Percentiles rank a stretch among this genome's conserved stretches.
These are phyloP conservation scores for Gobionotothen gibberifrons DNA, from an alignment of 2,797 vertebrate species.

Conservation along the genomic window DNA sequence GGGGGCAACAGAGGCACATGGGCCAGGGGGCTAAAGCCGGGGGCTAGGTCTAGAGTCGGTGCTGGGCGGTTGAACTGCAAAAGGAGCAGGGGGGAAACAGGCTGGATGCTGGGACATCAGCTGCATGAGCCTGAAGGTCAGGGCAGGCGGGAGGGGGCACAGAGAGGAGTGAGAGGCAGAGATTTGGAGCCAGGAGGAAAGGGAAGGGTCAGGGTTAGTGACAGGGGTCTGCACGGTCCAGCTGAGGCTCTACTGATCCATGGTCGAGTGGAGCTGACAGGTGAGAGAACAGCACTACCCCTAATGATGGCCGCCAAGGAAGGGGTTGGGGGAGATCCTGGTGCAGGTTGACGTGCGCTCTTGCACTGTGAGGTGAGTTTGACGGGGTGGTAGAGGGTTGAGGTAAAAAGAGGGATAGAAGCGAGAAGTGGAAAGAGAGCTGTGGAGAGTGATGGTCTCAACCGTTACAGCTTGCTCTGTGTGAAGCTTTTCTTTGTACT, in stretches of 20 bases:
- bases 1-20: constrained; percentile 75
- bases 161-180: constrained; percentile 46
- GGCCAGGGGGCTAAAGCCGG: constrained; percentile 68
- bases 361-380: constrained; percentile 43
- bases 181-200: constrained; percentile 56
- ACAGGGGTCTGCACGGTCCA: constrained; percentile 74
- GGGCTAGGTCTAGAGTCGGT: constrained; percentile 72
- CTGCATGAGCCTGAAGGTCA: constrained; percentile 64
- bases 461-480: constrained; percentile 51
- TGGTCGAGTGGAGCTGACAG: constrained; percentile 82
- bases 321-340: constrained; percentile 48
- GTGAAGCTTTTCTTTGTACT: constrained; percentile 59
- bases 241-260: constrained; percentile 81
- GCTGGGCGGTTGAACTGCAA: constrained; percentile 55
- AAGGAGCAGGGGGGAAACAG: constrained; percentile 33
- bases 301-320: constrained; percentile 79
- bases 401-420: constrained; percentile 29
- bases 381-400: constrained; percentile 41
- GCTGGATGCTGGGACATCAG: constrained; percentile 62
- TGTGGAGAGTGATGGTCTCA: constrained; percentile 61
- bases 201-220: constrained; percentile 67
- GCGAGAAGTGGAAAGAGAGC: constrained; percentile 38
- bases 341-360: constrained; percentile 37
- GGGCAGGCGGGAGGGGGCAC: constrained; percentile 19
- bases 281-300: constrained; percentile 79